Percentiles rank a stretch among this genome's conserved stretches.
phyloP scores from a whole-genome alignment of 2,888 invertebrate genomes.

The Norana najaformis region DNA sequence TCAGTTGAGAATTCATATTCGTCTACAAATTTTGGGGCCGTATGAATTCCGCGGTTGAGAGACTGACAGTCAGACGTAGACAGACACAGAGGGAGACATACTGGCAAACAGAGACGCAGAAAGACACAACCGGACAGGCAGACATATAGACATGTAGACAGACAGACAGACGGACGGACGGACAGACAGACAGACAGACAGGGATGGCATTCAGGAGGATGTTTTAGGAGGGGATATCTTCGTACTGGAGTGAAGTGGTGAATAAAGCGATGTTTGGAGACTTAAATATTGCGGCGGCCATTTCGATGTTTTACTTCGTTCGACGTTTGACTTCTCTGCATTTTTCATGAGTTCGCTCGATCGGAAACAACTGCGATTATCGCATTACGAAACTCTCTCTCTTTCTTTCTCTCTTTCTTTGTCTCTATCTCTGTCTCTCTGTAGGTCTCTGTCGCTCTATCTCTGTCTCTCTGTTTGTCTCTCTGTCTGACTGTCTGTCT shows the following conservation, averaged over 20 bases:
- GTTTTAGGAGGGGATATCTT: neutral
- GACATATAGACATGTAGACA: neutral
- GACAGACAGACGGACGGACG: too few species aligned
- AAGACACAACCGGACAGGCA: neutral
- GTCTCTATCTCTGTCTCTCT: neutral
- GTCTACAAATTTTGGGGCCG: too few species aligned
- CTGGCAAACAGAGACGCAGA: neutral
- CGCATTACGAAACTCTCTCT: neutral
- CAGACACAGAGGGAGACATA: too few species aligned
- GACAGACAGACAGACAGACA: too few species aligned
- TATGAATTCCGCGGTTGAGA: neutral
- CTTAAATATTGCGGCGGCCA: neutral
- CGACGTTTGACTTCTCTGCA: neutral
- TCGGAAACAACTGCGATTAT: neutral
- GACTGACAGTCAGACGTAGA: neutral
- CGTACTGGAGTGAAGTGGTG: neutral
- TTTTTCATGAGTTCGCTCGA: neutral
- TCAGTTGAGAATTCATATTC: too few species aligned
- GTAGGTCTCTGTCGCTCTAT: neutral
- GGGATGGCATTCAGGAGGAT: neutral
- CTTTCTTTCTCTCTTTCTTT: neutral
- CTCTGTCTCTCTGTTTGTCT: neutral
- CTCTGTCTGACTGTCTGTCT: neutral
- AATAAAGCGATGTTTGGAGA: conserved; percentile 5
- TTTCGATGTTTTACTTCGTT: neutral